phyloP scores from a whole-genome alignment of 1,140 invertebrate genomes.

The Pseudomyrmex dendroicus region DNA sequence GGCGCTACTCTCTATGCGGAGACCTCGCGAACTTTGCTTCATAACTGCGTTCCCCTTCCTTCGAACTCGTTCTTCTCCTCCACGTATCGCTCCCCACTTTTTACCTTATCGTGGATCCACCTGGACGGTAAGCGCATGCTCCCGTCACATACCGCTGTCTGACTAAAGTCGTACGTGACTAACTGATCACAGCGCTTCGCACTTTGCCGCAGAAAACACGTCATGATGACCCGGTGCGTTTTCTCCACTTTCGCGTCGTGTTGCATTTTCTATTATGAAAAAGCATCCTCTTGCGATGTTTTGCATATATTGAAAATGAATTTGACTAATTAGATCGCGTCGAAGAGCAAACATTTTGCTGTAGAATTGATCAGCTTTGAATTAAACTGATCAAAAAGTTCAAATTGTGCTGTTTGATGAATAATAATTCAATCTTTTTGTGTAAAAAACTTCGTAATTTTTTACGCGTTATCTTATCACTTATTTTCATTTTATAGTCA shows the following conservation, averaged over 20 bases:
- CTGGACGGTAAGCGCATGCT: slow-evolving; percentile 69
- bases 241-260: neutral
- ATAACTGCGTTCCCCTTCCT: slow-evolving; percentile 53
- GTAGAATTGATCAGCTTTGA: neutral
- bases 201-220: slow-evolving; percentile 28
- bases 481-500: no score
- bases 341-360: neutral
- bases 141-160: slow-evolving; percentile 52
- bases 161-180: slow-evolving; percentile 52
- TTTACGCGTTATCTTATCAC: neutral
- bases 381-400: neutral
- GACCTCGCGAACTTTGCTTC: slow-evolving; percentile 77
- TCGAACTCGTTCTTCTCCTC: slow-evolving; percentile 26
- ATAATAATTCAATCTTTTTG: neutral
- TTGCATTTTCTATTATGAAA: neutral
- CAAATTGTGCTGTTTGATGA: neutral
- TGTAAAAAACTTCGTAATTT: no score
- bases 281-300: no score
- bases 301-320: no score
- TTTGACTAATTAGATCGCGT: neutral
- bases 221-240: neutral
- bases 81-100: slow-evolving; percentile 22
- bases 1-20: slow-evolving; percentile 75
- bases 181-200: slow-evolving; percentile 51
- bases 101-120: slow-evolving; percentile 27